phyloP scores from a whole-genome alignment of 2,113 vertebrate genomes.

The Cavia aperea region DNA sequence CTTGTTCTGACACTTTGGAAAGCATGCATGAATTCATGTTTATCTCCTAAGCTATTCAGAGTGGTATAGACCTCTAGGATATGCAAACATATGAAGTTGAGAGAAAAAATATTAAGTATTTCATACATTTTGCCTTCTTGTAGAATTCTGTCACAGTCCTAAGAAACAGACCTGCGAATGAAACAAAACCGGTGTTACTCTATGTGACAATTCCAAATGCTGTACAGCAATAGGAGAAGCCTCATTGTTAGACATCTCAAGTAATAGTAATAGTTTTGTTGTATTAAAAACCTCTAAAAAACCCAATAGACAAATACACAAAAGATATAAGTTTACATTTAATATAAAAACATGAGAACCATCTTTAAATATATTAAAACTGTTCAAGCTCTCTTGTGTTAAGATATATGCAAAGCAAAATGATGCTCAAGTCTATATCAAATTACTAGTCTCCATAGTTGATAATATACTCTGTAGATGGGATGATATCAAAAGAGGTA shows the following conservation, averaged over 20 bases:
- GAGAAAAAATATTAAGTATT: no score
- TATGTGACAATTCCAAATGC: neutral
- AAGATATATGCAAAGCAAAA: neutral
- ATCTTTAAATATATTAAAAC: neutral
- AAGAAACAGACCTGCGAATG: neutral
- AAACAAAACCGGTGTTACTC: no score
- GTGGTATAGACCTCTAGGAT: no score
- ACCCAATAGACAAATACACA: neutral
- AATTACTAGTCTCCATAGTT: neutral
- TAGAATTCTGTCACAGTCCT: neutral
- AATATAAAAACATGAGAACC: neutral
- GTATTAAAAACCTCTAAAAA: neutral
- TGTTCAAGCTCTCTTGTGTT: neutral
- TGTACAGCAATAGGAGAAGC: no score
- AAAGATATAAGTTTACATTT: neutral
- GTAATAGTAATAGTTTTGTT: neutral
- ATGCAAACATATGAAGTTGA: no score
- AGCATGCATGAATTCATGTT: no score
- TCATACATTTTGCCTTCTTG: no score
- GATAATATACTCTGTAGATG: neutral
- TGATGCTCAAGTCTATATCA: neutral
- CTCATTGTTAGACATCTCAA: no score
- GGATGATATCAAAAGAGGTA: neutral
- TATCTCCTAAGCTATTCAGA: no score
- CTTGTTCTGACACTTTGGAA: no score